Base-by-base conservation (phyloP, 2,797 vertebrate species). In the Anabacerthia variegaticeps region DNA sequence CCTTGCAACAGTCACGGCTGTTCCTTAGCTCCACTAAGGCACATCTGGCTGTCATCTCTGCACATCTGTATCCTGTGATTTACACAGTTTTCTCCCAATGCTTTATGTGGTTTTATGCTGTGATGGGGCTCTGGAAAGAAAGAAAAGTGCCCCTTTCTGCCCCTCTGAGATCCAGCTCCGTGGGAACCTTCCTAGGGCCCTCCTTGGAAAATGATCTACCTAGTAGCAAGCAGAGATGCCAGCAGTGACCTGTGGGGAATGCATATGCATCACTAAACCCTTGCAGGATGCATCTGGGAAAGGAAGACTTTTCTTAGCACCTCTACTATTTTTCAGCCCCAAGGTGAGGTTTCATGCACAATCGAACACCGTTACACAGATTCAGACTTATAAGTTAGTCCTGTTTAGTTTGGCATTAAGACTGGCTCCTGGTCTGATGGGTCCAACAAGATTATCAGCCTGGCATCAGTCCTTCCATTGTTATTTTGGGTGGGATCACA, bases 1-100 rank as follows among this genome's bases (percentile, higher is more conserved):
- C 91, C 86, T 49, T 24, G 46, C 81, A 83, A 36, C 58, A 68
- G 73, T 83, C 86, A 54, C 3, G 27, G 30, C 79, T 37, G 52
- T 8, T 94, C 41, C 66, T 58, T 15, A 54, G 66, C 80, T 81
- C 54, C 2, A 1, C 41, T 24, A 14, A 51, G 49, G 62, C 71
- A 72, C 91, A 94, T 94, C 92, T 92, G 92, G 84, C 86, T 89
- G 84, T 92, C 94, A 79, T 92, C 77, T 79, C 87, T 55, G 86
- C 89, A 92, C 91, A 95, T 93, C 86, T 87, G 91, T 59, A 58
- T 48, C 59, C 89, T 52, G 55, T 48, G 84, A 69, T 52, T 85
- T 63, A 63, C 48, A 61, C 21, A 10, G n/a, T 44, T 49, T 81
- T 81, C 58, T 78, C 76, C 32, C 12, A 0, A 7, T 20, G 32